phyloP scores from a whole-genome alignment of 2,888 invertebrate species.

The Caenorhabditis sp. region DNA sequence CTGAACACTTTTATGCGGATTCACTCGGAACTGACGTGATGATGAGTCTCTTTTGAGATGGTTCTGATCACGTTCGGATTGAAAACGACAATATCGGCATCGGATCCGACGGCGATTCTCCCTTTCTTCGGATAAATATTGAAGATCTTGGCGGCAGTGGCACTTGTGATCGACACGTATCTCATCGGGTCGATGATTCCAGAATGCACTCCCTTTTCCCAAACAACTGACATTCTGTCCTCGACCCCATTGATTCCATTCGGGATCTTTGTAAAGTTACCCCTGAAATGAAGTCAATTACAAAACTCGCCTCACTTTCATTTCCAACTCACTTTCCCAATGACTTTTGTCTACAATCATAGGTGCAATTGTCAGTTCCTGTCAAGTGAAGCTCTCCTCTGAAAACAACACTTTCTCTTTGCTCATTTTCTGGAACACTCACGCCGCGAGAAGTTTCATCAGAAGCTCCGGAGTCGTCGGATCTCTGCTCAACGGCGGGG shows the following conservation, averaged over 20 bases:
- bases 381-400: constrained; percentile 93
- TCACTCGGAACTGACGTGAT: constrained; percentile 82
- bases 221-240: constrained; percentile 94
- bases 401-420: constrained; percentile 56
- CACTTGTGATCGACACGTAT: constrained; percentile 92
- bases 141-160: constrained; percentile 93
- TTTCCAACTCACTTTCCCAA: constrained; percentile 41
- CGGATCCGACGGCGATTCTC: constrained; percentile 90
- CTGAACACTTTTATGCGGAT: background rate
- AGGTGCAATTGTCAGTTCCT: constrained; percentile 97
- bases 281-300: background rate
- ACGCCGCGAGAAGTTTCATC: constrained; percentile 90
- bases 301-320: background rate
- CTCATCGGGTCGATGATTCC: constrained; percentile 92
- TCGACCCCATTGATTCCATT: constrained; percentile 94
- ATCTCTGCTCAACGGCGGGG: constrained; percentile 94
- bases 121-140: constrained; percentile 97
- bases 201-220: constrained; percentile 90
- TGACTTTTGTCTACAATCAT: constrained; percentile 83
- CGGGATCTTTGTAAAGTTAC: constrained; percentile 66
- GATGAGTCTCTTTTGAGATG: constrained; percentile 89
- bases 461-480: constrained; percentile 87
- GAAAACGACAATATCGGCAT: constrained; percentile 98
- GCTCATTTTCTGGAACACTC: constrained; percentile 80
- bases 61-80: constrained; percentile 88